A percentile compares a stretch with the other conserved stretches of the same genome.
Evolutionary conservation across 1,140 invertebrate species (phyloP).

Genomic region (Drosophila busckii): DNA sequence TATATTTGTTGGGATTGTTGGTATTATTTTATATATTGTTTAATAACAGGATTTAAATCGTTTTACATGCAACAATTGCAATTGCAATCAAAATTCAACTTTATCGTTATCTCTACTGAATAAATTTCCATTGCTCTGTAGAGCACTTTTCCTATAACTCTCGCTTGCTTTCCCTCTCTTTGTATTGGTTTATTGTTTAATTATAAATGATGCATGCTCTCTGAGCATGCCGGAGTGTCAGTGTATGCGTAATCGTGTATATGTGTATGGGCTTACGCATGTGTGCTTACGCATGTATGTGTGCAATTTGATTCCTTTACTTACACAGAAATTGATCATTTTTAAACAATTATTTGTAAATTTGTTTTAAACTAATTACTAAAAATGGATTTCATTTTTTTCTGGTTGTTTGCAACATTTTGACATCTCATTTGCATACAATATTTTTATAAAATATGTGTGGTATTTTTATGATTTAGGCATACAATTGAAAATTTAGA

Average conservation of each 20-base stretch:
- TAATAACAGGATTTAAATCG: conserved; percentile 39
- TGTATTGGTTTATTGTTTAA: conserved; percentile 34
- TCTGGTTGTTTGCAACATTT: conserved; percentile 73
- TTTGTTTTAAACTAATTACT: conserved; percentile 76
- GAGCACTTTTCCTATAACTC: not conserved
- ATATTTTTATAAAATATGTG: conserved; percentile 76
- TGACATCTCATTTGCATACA: conserved; percentile 73
- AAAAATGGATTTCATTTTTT: conserved; percentile 59
- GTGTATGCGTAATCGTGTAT: conserved; percentile 19
- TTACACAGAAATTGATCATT: conserved; percentile 55
- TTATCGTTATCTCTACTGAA: conserved; percentile 32
- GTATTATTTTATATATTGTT: conserved; percentile 7
- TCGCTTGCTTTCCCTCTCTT: conserved; percentile 17
- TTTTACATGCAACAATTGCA: conserved; percentile 35
- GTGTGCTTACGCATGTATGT: conserved; percentile 5
- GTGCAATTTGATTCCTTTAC: conserved; percentile 25
- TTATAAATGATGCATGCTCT: conserved; percentile 46
- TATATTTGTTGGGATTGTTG: conserved; percentile 64
- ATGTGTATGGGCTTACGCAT: conserved; percentile 12
- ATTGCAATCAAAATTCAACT: conserved; percentile 38
- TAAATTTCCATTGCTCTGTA: not conserved
- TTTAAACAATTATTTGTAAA: conserved; percentile 72
- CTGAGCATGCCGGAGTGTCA: conserved; percentile 49
- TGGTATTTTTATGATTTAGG: conserved; percentile 48
- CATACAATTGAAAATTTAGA: conserved; percentile 64